Base-by-base conservation (phyloP, 2,797 vertebrate species). In the Tiaroga cobitis region DNA sequence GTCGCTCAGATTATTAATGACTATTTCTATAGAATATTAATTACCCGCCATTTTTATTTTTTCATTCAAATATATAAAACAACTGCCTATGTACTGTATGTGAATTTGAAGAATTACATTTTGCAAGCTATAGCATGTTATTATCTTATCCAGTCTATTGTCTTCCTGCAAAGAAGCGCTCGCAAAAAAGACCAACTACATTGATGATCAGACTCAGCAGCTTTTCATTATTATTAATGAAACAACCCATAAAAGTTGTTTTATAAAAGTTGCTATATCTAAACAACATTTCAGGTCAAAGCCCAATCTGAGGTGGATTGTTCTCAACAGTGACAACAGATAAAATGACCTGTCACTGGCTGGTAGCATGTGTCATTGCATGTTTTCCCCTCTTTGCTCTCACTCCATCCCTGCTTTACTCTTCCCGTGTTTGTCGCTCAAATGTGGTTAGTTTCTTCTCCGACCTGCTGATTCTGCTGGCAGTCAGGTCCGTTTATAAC, bases 401-500 rank as follows among this genome's bases (percentile, higher is more conserved):
- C 63, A 37, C 43, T 39, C 76, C 32, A 15, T 67, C 24, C 34
- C 21, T 70, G 32, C 29, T 72, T 84, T 24, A 21, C 13, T 85
- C 68, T 26, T 39, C 2, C 63, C 15, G 34, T 86, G 87, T 82
- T 72, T 87, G 39, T 86, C 49, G 43, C 67, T 87, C 56, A 86
- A 90, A 80, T 67, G 0, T 90, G 72, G 87, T 88, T 88, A 85
- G 82, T 90, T 87, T 88, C 84, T 70, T 46, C 39, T 76, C 34
- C 5, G 5, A 34, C 61, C 68, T 51, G 63, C 72, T 29, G 54
- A 80, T 84, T 61, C 37, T 68, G 83, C 80, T 81, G 72, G 39
- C 77, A 80, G 86, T 78, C 76, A 56, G 83, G 32, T 85, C 65
- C 89, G 84, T 90, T 89, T 88, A 86, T 90, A 88, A 82, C 86